A percentile compares a stretch with the other conserved stretches of the same genome.
Conservation (phyloP, 2,888 invertebrate genomes). For the Alviniconcha strummeri region DNA sequence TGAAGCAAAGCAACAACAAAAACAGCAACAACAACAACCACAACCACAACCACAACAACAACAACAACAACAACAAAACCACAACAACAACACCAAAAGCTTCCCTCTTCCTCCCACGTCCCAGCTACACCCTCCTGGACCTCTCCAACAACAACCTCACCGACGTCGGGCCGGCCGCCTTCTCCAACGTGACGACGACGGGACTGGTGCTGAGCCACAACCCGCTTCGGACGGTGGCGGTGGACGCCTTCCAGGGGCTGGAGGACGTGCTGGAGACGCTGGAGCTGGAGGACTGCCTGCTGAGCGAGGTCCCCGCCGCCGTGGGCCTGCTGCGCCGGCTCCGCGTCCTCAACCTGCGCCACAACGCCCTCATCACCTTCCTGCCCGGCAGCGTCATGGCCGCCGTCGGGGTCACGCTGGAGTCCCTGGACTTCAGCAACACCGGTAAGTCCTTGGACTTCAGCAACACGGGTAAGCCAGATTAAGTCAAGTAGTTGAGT, state of each 20-base stretch:
- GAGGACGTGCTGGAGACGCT: constrained; percentile 34
- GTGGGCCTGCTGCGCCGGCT: constrained; percentile 20
- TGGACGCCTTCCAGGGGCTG: constrained; percentile 29
- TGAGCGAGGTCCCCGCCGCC: constrained; percentile 31
- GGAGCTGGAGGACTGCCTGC: constrained; percentile 31
- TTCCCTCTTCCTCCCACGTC: background rate
- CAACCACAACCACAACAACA: too few relatives aligned
- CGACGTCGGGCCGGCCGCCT: constrained; percentile 20
- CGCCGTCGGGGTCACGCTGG: constrained; percentile 13
- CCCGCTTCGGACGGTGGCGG: constrained; percentile 20
- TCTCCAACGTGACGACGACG: constrained; percentile 24
- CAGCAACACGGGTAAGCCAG: too few relatives aligned
- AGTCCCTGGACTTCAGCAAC: constrained; percentile 28
- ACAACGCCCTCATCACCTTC: constrained; percentile 27
- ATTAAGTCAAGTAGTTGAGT: too few relatives aligned
- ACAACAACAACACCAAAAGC: background rate
- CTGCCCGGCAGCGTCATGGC: constrained; percentile 23
- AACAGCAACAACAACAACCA: too few relatives aligned
- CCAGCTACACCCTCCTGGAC: constrained; percentile 26
- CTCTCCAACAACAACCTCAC: constrained; percentile 36
- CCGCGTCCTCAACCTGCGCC: constrained; percentile 28
- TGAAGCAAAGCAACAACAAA: too few relatives aligned
- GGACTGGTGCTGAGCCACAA: constrained; percentile 35
- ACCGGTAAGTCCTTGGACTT: background rate
- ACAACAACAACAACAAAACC: background rate